Evolutionary conservation across 2,888 invertebrate species (phyloP).

Genomic region (Noctuana brunneofusca): DNA sequence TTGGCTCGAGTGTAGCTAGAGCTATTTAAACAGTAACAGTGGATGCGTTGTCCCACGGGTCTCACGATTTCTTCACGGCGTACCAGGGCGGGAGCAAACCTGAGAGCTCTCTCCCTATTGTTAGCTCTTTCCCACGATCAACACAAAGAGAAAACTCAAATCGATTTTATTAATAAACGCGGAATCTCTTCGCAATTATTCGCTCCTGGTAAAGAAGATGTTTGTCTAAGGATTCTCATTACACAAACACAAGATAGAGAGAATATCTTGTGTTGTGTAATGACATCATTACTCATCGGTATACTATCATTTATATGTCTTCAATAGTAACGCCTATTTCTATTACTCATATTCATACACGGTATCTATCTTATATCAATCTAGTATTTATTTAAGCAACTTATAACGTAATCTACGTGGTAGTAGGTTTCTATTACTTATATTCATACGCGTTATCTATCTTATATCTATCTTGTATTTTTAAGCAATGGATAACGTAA

Average conservation of each 20-base stretch:
- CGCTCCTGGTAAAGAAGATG: slow-evolving; percentile 4
- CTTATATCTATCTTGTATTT: no score
- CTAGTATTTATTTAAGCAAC: no score
- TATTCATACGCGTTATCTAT: no score
- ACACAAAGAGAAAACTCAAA: slow-evolving; percentile 54
- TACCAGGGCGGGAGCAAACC: slow-evolving; percentile 47
- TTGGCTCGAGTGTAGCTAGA: slow-evolving; percentile 43
- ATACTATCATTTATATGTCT: no score
- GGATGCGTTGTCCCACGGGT: slow-evolving; percentile 50
- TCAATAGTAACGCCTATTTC: no score
- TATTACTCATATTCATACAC: no score
- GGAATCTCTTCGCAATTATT: slow-evolving; percentile 26
- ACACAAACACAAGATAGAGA: no score
- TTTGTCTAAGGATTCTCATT: background rate
- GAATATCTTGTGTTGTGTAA: no score
- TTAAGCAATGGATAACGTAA: background rate
- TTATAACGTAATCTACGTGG: no score
- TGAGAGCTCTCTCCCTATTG: slow-evolving; percentile 63
- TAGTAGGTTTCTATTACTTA: no score
- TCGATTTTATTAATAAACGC: slow-evolving; percentile 53
- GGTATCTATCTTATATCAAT: no score
- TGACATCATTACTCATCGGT: no score
- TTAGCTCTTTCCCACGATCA: slow-evolving; percentile 60
- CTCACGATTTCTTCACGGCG: slow-evolving; percentile 63
- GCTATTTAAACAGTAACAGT: slow-evolving; percentile 45